Evolutionary conservation across 2,113 vertebrate genomes (phyloP).

Genomic region (Apus apus): DNA sequence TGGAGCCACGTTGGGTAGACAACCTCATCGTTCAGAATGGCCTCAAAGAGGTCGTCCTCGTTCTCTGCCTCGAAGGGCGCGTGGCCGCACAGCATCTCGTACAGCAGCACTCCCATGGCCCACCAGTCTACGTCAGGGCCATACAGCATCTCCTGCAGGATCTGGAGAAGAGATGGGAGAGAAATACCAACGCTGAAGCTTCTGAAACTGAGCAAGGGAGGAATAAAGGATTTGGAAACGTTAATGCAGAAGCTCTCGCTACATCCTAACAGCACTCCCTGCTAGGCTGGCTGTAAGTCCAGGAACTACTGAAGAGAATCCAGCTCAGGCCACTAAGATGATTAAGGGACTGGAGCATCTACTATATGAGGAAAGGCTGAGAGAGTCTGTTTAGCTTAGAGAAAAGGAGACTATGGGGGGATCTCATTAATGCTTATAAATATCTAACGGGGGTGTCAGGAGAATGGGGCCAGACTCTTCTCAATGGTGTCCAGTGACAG

Average conservation of each 20-base stretch:
- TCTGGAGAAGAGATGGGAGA: conserved; percentile 71
- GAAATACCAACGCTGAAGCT: neutral
- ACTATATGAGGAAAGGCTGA: no score
- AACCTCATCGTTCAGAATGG: conserved; percentile 93
- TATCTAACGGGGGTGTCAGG: no score
- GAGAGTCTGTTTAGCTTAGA: no score
- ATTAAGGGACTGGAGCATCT: no score
- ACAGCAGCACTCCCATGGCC: conserved; percentile 95
- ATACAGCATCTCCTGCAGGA: conserved; percentile 95
- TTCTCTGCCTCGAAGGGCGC: conserved; percentile 97
- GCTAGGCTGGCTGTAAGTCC: neutral
- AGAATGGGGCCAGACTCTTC: no score
- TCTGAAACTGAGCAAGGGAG: neutral
- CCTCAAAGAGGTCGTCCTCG: conserved; percentile 96
- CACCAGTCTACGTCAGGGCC: conserved; percentile 98
- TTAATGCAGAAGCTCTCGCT: accelerated
- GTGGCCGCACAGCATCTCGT: conserved; percentile 96
- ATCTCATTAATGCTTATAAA: no score
- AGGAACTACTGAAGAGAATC: neutral
- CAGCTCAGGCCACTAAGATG: no score
- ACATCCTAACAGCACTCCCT: neutral
- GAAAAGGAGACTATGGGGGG: no score
- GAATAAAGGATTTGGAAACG: neutral
- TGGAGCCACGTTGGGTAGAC: conserved; percentile 92
- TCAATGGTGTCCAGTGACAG: no score